Percentiles rank a stretch among this genome's conserved stretches.
These are phyloP conservation scores for Euwallacea fornicatus DNA, from an alignment of 1,140 invertebrate genomes.

Conservation along the genomic window DNA sequence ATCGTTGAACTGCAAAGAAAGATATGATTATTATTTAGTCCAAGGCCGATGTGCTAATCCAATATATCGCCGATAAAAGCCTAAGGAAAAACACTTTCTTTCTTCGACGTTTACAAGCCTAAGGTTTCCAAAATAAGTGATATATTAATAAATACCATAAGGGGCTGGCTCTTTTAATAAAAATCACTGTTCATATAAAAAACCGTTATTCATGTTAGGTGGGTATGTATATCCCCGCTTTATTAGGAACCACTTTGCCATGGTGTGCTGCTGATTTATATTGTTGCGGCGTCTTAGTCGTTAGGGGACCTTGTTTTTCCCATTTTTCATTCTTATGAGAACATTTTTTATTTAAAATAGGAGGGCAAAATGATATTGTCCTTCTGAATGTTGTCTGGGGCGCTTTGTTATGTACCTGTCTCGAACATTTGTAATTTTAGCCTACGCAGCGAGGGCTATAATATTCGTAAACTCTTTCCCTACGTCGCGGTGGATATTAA, in stretches of 20 bases:
- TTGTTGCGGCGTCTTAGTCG: slow-evolving; percentile 14
- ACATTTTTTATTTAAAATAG: slow-evolving; percentile 27
- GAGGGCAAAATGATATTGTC: slow-evolving; percentile 12
- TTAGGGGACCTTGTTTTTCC: slow-evolving; percentile 24
- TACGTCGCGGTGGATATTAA: too few species aligned
- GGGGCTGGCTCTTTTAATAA: slow-evolving; percentile 19
- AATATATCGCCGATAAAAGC: too few species aligned
- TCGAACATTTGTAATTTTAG: too few species aligned
- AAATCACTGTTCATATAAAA: slow-evolving; percentile 18
- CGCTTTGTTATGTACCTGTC: neutral
- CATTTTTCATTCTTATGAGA: slow-evolving; percentile 27
- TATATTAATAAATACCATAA: slow-evolving; percentile 20
- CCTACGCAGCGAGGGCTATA: too few species aligned
- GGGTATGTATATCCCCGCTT: slow-evolving; percentile 2
- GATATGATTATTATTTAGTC: too few species aligned
- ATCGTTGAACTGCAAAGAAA: too few species aligned
- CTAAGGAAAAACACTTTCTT: neutral
- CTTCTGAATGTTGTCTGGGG: neutral
- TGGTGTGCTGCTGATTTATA: slow-evolving; percentile 31
- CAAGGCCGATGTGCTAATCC: too few species aligned
- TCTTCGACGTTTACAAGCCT: neutral
- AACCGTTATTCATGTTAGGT: slow-evolving; percentile 19
- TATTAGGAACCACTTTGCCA: slow-evolving; percentile 34
- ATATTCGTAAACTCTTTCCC: too few species aligned
- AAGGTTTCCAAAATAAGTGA: slow-evolving; percentile 3